These are phyloP conservation scores for Glyphotaelius pellucidus DNA, from an alignment of 2,888 invertebrate genomes.

Conservation along the genomic window DNA sequence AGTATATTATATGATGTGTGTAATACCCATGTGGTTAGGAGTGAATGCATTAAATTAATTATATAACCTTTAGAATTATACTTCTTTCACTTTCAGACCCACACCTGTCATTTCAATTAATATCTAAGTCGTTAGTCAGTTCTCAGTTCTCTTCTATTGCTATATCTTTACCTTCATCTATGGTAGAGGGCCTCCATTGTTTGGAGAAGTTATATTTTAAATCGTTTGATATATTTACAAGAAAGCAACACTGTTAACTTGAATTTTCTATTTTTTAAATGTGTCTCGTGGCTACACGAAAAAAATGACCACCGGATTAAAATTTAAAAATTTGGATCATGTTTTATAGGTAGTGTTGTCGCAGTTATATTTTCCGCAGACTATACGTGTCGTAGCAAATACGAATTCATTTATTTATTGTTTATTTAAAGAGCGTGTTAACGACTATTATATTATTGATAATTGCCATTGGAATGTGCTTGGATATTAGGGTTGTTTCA, in stretches of 20 bases:
- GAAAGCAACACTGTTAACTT: not conserved
- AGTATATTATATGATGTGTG: too few species aligned
- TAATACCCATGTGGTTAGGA: not conserved
- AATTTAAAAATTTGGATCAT: not conserved
- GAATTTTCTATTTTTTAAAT: not conserved
- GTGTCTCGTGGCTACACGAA: not conserved
- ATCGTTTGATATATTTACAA: not conserved
- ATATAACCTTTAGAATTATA: not conserved
- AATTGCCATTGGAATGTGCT: too few species aligned
- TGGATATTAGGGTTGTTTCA: too few species aligned
- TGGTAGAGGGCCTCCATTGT: not conserved
- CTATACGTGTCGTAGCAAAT: not conserved
- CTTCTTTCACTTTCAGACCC: not conserved
- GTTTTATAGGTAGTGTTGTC: not conserved
- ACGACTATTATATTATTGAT: too few species aligned
- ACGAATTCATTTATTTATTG: too few species aligned
- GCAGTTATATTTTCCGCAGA: not conserved
- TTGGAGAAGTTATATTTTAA: not conserved
- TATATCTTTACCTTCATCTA: not conserved
- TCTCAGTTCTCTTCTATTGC: not conserved
- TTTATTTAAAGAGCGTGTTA: too few species aligned
- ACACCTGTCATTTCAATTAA: not conserved
- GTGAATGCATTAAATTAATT: not conserved
- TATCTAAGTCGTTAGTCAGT: not conserved
- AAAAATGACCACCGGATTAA: not conserved